phyloP scores from a whole-genome alignment of 1,140 invertebrate genomes.

The Aethina tumida region DNA sequence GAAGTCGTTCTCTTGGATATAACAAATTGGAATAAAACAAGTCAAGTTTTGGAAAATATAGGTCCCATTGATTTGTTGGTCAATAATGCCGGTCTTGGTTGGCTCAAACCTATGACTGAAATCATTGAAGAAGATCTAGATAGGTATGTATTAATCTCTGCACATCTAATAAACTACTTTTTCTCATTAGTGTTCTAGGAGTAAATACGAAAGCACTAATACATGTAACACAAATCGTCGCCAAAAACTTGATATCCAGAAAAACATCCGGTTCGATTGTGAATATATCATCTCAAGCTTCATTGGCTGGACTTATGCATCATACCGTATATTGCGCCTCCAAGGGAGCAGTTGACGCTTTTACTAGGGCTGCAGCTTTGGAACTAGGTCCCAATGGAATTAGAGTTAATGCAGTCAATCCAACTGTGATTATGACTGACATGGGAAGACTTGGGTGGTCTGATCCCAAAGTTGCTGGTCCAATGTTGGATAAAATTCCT shows the following conservation, averaged over 20 bases:
- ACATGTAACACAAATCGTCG: constrained; percentile 72
- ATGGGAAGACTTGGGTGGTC: constrained; percentile 78
- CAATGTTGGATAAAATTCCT: constrained; percentile 70
- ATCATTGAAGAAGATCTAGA: constrained; percentile 57
- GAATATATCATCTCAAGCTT: constrained; percentile 80
- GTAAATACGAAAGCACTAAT: constrained; percentile 78
- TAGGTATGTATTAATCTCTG: too few relatives aligned
- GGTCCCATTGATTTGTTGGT: constrained; percentile 63
- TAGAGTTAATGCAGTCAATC: constrained; percentile 81
- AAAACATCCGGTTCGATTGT: constrained; percentile 70
- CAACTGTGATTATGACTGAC: constrained; percentile 80
- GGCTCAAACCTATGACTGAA: constrained; percentile 46
- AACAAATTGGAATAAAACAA: constrained; percentile 62
- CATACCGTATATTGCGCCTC: constrained; percentile 49
- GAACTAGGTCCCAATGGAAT: constrained; percentile 82
- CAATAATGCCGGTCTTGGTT: constrained; percentile 65
- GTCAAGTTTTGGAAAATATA: constrained; percentile 41
- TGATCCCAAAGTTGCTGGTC: constrained; percentile 59
- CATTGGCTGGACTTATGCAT: constrained; percentile 55
- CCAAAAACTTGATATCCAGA: constrained; percentile 58
- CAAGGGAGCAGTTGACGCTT: constrained; percentile 55
- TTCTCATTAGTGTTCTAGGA: constrained; percentile 58
- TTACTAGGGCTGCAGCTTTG: constrained; percentile 67
- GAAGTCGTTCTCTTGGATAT: constrained; percentile 59
- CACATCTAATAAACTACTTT: too few relatives aligned